These are phyloP conservation scores for Chaetophractus vellerosus DNA, from an alignment of 2,797 vertebrate species.

Conservation along the genomic window DNA sequence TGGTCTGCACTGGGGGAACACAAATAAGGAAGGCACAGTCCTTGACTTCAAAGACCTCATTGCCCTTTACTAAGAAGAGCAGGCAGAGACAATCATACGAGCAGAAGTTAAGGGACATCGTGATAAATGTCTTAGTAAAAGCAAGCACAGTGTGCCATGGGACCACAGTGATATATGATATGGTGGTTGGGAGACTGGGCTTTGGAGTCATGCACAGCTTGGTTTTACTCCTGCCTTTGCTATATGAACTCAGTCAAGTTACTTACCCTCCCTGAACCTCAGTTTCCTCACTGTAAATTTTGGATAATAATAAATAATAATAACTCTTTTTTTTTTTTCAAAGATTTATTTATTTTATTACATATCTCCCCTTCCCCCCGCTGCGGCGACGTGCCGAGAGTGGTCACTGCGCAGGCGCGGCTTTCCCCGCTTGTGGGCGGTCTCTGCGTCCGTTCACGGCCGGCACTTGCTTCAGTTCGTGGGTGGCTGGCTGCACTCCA, in stretches of 20 bases:
- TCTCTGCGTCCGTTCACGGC: no score
- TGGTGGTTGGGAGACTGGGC: no score
- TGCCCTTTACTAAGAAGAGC: neutral
- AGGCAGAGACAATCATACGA: neutral
- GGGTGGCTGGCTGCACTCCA: no score
- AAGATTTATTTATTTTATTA: no score
- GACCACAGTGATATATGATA: neutral
- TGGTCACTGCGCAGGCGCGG: no score
- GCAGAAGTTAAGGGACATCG: neutral
- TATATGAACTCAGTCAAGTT: neutral
- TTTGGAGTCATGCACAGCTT: neutral
- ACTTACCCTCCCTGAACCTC: neutral
- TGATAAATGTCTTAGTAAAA: constrained; percentile 1
- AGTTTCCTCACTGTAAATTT: neutral
- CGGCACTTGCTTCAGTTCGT: no score
- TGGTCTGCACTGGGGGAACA: neutral
- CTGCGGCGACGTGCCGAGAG: no score
- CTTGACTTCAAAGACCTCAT: neutral
- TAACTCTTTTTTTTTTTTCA: no score
- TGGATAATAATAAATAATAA: neutral
- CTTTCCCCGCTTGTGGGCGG: no score
- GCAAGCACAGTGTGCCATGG: neutral
- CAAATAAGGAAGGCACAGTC: neutral
- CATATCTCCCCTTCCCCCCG: no score
- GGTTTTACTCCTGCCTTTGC: neutral